phyloP scores from a whole-genome alignment of 2,113 vertebrate genomes.

The Oreotrochilus melanogaster region DNA sequence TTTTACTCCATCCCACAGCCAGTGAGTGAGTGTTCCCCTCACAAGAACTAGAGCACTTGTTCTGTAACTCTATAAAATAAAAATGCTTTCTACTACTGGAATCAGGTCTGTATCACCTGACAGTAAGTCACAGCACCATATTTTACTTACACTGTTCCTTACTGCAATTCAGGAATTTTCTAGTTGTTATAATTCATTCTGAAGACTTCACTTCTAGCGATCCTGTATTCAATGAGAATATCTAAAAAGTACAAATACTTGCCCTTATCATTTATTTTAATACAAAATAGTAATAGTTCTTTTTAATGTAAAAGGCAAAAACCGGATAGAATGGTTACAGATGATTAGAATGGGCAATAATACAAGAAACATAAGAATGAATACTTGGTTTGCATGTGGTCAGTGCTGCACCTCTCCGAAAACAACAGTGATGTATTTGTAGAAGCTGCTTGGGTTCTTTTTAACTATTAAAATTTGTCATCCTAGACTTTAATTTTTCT shows the following conservation, averaged over 20 bases:
- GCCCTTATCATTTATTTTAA: background rate
- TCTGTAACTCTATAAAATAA: background rate
- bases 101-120: background rate
- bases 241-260: background rate
- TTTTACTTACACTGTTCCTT: constrained; percentile 1
- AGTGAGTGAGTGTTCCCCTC: background rate
- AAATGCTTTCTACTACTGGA: background rate
- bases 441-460: background rate
- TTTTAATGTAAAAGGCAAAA: background rate
- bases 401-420: background rate
- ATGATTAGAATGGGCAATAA: background rate
- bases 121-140: background rate
- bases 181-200: background rate
- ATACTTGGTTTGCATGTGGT: background rate
- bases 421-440: background rate
- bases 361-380: background rate
- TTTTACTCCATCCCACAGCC: background rate
- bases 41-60: background rate
- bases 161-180: background rate
- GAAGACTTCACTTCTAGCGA: background rate
- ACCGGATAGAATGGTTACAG: background rate
- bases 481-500: background rate
- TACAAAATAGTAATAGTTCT: background rate
- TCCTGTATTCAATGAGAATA: background rate
- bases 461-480: background rate